phyloP scores from a whole-genome alignment of 2,888 invertebrate species.

The Eristalinus sepulchralis region DNA sequence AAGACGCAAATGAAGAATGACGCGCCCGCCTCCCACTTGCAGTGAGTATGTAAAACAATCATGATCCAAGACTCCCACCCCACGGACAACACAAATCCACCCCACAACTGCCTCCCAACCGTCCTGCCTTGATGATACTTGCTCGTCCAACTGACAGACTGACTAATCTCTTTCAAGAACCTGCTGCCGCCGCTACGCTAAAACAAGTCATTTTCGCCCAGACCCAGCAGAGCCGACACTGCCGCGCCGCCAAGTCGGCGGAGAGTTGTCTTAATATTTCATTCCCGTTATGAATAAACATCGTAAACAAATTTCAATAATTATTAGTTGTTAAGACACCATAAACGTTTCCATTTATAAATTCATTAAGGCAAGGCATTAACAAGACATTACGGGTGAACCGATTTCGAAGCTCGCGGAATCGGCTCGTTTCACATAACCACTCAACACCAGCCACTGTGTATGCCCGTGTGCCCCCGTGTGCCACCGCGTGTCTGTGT shows the following conservation, averaged over 20 bases:
- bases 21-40: too few relatives aligned
- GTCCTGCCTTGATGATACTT: too few relatives aligned
- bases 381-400: conserved; percentile 19
- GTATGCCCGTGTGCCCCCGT: not conserved
- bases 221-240: not conserved
- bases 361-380: conserved; percentile 25
- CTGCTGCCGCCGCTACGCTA: too few relatives aligned
- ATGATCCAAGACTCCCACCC: too few relatives aligned
- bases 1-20: too few relatives aligned
- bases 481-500: not conserved
- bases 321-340: conserved; percentile 2
- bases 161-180: too few relatives aligned
- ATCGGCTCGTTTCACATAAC: conserved; percentile 23
- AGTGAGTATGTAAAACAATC: too few relatives aligned
- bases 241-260: not conserved
- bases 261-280: not conserved
- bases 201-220: too few relatives aligned
- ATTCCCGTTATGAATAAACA: not conserved
- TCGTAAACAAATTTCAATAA: not conserved
- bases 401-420: conserved; percentile 11
- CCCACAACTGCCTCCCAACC: too few relatives aligned
- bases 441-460: conserved; percentile 1
- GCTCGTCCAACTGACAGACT: too few relatives aligned
- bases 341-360: conserved; percentile 21
- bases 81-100: too few relatives aligned